phyloP scores from a whole-genome alignment of 2,888 invertebrate genomes.

The Dasypolia templi region DNA sequence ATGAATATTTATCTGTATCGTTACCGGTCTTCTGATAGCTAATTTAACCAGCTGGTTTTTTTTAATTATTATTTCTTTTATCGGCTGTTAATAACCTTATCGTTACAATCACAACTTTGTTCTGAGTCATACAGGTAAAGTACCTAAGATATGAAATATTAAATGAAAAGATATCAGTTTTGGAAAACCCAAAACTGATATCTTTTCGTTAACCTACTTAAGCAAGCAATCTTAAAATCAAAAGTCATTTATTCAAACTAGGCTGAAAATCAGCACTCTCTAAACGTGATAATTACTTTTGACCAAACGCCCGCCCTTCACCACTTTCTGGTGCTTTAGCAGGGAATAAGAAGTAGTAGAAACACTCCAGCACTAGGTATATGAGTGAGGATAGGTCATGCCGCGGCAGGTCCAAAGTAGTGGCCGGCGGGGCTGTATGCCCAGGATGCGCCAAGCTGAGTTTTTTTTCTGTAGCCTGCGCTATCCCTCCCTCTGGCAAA shows the following conservation, averaged over 20 bases:
- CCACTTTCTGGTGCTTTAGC: too few species aligned
- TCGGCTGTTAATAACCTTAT: not conserved
- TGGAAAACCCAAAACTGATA: too few species aligned
- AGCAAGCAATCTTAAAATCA: not conserved
- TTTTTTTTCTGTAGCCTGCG: too few species aligned
- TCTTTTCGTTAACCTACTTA: slow-evolving; percentile 13
- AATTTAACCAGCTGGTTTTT: too few species aligned
- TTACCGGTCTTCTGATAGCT: not conserved
- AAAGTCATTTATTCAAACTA: too few species aligned
- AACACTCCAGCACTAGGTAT: too few species aligned
- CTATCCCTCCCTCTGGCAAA: not conserved
- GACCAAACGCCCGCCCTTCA: too few species aligned
- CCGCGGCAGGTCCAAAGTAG: not conserved
- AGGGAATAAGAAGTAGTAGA: too few species aligned
- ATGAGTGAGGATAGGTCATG: not conserved
- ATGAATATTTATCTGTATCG: not conserved
- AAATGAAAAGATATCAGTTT: not conserved
- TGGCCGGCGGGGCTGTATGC: not conserved
- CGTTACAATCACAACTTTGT: slow-evolving; percentile 8
- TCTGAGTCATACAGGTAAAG: slow-evolving; percentile 21
- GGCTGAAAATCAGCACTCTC: too few species aligned
- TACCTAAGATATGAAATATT: slow-evolving; percentile 9
- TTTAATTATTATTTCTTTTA: not conserved
- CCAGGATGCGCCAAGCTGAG: not conserved
- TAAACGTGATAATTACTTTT: too few species aligned